These are phyloP conservation scores for Ptiloglossa arizonensis DNA, from an alignment of 1,140 invertebrate genomes.

Conservation along the genomic window DNA sequence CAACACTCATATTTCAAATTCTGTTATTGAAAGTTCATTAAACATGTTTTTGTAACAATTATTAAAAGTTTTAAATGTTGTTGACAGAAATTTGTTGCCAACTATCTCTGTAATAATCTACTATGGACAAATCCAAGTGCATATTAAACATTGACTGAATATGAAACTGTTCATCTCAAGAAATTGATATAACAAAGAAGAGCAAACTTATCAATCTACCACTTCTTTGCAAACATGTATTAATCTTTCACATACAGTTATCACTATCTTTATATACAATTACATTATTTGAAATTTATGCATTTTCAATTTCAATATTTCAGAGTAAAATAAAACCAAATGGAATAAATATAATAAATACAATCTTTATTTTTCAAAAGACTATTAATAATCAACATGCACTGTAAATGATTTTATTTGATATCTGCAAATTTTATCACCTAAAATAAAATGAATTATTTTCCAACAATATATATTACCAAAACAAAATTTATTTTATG, in stretches of 20 bases:
- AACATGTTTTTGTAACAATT: not conserved
- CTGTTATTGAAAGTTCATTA: not conserved
- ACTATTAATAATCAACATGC: not conserved
- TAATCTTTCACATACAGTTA: not conserved
- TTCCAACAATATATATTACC: not conserved
- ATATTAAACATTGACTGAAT: no score
- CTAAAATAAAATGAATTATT: not conserved
- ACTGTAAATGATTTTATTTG: not conserved
- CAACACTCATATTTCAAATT: not conserved
- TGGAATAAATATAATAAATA: not conserved
- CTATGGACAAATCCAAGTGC: no score
- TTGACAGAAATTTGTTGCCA: no score
- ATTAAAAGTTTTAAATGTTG: no score
- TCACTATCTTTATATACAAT: not conserved
- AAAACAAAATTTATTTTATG: not conserved
- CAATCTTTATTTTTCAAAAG: not conserved
- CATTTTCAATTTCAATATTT: conserved; percentile 28
- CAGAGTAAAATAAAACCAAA: not conserved
- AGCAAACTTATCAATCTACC: not conserved
- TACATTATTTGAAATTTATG: not conserved
- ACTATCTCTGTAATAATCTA: no score
- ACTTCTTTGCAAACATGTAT: not conserved
- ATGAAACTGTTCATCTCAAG: no score
- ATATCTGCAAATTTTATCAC: no score
- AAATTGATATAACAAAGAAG: no score